Evolutionary conservation across 2,113 vertebrate species (phyloP).

Genomic region (Pogona vitticeps): DNA sequence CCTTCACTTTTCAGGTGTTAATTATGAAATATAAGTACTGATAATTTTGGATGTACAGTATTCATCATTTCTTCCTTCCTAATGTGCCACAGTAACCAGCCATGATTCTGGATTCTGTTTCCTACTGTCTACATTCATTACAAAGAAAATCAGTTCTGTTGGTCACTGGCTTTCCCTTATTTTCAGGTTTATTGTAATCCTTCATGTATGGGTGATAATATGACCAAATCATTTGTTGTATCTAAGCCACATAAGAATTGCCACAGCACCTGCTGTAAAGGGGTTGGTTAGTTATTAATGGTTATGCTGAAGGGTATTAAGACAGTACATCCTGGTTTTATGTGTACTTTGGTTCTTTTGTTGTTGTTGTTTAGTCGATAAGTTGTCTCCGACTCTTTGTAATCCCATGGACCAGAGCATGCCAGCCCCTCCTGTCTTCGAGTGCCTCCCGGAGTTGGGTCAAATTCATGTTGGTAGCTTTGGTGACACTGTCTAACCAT

Average conservation of each 20-base stretch:
- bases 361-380: too few relatives aligned
- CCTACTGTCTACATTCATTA: neutral
- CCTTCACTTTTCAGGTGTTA: neutral
- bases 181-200: neutral
- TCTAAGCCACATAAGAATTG: neutral
- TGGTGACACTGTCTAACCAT: too few relatives aligned
- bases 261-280: neutral
- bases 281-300: neutral
- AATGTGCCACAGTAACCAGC: neutral
- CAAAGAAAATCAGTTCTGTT: neutral
- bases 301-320: neutral
- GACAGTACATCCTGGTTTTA: neutral
- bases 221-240: neutral
- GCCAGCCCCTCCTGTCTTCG: too few relatives aligned
- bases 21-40: neutral
- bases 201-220: neutral
- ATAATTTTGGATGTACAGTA: neutral
- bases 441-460: too few relatives aligned
- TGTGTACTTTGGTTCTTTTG: neutral
- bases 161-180: neutral
- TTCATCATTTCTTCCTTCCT: neutral
- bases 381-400: too few relatives aligned
- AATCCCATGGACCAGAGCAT: too few relatives aligned
- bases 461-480: too few relatives aligned
- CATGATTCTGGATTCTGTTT: neutral